These are phyloP conservation scores for Galeruca laticollis DNA, from an alignment of 2,888 invertebrate species.

Conservation along the genomic window DNA sequence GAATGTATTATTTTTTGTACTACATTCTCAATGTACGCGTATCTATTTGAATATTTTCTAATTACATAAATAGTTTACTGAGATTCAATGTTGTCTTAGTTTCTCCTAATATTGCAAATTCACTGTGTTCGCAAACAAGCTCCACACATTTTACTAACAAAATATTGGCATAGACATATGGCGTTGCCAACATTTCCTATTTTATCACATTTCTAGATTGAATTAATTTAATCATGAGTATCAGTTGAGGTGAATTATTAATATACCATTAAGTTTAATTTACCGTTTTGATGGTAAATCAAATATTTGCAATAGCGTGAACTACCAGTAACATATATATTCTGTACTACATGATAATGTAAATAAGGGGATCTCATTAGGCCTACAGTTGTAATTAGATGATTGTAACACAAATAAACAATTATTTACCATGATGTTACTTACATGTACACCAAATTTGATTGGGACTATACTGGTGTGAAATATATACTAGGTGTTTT, in stretches of 20 bases:
- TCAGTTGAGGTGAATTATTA: conserved; percentile 44
- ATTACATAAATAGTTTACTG: too few relatives aligned
- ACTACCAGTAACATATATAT: conserved; percentile 40
- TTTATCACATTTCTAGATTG: conserved; percentile 16
- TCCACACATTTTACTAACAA: conserved; percentile 2
- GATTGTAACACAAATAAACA: conserved; percentile 5
- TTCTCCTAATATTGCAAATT: not conserved
- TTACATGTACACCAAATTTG: not conserved
- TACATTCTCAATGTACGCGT: too few relatives aligned
- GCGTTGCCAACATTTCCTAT: not conserved
- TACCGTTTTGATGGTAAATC: conserved; percentile 44
- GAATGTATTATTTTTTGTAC: too few relatives aligned
- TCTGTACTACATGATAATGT: conserved; percentile 17
- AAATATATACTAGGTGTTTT: not conserved
- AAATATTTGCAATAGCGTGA: conserved; percentile 47
- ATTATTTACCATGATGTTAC: conserved; percentile 17
- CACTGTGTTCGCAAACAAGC: not conserved
- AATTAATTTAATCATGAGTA: conserved; percentile 38
- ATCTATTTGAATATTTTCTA: too few relatives aligned
- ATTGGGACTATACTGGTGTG: not conserved
- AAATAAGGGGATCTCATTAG: conserved; percentile 26
- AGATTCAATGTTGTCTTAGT: not conserved
- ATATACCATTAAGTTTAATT: conserved; percentile 45
- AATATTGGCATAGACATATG: not conserved
- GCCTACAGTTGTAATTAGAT: conserved; percentile 24